These are phyloP conservation scores for fruit fly (Drosophila melanogaster) DNA, from an alignment of 1,140 invertebrate genomes.

Conservation along the genomic window DNA sequence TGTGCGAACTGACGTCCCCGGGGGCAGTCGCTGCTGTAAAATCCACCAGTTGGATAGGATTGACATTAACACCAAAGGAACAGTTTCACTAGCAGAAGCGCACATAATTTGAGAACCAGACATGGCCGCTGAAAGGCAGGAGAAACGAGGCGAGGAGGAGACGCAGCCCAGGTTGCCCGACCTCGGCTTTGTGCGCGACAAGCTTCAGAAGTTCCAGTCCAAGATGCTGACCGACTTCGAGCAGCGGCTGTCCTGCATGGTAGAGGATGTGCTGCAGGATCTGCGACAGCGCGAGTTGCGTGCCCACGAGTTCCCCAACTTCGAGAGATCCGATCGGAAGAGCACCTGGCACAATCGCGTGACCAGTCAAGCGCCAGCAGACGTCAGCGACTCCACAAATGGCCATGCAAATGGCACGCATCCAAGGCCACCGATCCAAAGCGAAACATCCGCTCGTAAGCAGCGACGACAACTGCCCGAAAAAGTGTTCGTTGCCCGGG, in stretches of 20 bases:
- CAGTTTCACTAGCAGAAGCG: no score
- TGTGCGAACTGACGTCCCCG: slow-evolving; percentile 40
- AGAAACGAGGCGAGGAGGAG: background rate
- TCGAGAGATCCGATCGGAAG: slow-evolving; percentile 31
- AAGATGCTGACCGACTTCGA: slow-evolving; percentile 70
- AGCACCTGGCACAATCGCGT: slow-evolving; percentile 74
- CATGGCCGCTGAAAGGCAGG: slow-evolving; percentile 35
- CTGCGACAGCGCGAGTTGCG: slow-evolving; percentile 68
- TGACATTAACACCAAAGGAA: background rate
- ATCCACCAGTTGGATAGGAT: slow-evolving; percentile 16
- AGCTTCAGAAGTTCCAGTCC: slow-evolving; percentile 65
- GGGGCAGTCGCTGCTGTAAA: slow-evolving; percentile 41
- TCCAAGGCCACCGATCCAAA: slow-evolving; percentile 21
- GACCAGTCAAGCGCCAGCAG: slow-evolving; percentile 9
- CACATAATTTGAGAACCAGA: background rate
- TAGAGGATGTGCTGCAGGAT: slow-evolving; percentile 80
- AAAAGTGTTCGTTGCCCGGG: slow-evolving; percentile 89
- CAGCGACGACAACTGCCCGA: slow-evolving; percentile 84
- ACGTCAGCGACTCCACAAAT: slow-evolving; percentile 51
- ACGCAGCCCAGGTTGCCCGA: slow-evolving; percentile 27
- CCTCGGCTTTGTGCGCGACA: slow-evolving; percentile 63
- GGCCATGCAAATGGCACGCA: slow-evolving; percentile 28
- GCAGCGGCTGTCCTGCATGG: slow-evolving; percentile 59
- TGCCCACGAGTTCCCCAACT: slow-evolving; percentile 70
- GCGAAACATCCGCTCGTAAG: slow-evolving; percentile 23